phyloP scores from a whole-genome alignment of 1,140 invertebrate species.

The Ladona fulva region DNA sequence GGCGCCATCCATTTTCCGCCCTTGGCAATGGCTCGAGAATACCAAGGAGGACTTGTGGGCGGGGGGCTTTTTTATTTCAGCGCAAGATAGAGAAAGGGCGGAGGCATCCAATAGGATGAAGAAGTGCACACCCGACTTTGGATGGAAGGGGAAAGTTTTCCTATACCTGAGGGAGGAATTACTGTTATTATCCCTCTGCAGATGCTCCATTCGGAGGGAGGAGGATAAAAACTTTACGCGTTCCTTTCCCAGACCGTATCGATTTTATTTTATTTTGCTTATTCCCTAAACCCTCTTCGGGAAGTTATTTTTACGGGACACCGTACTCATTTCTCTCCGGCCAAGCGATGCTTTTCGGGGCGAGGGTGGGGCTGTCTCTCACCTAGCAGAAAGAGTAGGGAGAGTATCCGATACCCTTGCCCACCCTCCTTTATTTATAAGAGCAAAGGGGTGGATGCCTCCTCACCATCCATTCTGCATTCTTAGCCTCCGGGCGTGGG shows the following conservation, averaged over 20 bases:
- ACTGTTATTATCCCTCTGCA: constrained; percentile 2
- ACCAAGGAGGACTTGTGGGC: not conserved
- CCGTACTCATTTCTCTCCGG: not conserved
- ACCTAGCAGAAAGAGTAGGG: no score
- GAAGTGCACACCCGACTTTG: no score
- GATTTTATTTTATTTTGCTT: constrained; percentile 11
- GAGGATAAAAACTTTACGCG: not conserved
- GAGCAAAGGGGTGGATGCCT: not conserved
- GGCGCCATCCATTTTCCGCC: not conserved
- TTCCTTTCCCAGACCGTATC: not conserved
- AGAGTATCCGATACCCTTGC: no score
- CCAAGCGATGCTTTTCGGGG: not conserved
- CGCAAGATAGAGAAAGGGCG: no score
- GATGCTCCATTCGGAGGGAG: not conserved
- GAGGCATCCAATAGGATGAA: no score
- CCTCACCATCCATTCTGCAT: not conserved
- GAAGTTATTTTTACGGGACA: constrained; percentile 4
- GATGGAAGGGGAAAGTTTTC: not conserved
- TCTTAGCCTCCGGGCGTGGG: not conserved
- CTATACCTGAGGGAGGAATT: constrained; percentile 4
- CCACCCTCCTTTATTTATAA: constrained; percentile 9
- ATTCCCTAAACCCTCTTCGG: constrained; percentile 3
- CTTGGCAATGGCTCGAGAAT: not conserved
- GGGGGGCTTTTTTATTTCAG: no score
- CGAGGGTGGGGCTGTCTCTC: not conserved